phyloP scores from a whole-genome alignment of 2,888 invertebrate species.

The Oegoconia quadripuncta region DNA sequence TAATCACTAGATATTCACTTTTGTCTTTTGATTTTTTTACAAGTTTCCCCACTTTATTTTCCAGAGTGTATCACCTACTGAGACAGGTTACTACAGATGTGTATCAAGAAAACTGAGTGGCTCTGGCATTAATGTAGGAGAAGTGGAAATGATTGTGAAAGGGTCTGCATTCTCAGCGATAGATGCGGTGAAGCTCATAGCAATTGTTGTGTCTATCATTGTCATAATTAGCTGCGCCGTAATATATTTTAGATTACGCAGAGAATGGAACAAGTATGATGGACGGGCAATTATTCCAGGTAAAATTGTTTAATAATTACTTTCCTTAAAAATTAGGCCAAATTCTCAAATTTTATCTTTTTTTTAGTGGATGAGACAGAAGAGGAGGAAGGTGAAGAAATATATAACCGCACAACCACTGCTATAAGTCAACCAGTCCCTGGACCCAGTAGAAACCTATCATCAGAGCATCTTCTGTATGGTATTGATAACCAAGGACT shows the following conservation, averaged over 20 bases:
- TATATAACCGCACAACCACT: slow-evolving; percentile 71
- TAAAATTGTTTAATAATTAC: slow-evolving; percentile 23
- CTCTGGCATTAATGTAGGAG: slow-evolving; percentile 71
- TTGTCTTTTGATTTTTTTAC: no score
- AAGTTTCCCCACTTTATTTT: slow-evolving; percentile 23
- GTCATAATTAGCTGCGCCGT: slow-evolving; percentile 64
- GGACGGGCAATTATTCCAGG: slow-evolving; percentile 58
- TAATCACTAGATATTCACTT: no score
- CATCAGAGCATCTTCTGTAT: slow-evolving; percentile 68
- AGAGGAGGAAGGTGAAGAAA: slow-evolving; percentile 62
- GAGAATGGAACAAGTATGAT: slow-evolving; percentile 66
- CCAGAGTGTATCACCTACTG: slow-evolving; percentile 80
- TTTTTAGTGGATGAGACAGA: slow-evolving; percentile 71
- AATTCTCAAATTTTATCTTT: no score
- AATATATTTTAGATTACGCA: slow-evolving; percentile 60
- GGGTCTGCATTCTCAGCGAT: slow-evolving; percentile 57
- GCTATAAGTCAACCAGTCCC: slow-evolving; percentile 41
- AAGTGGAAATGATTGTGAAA: slow-evolving; percentile 80
- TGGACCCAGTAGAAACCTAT: slow-evolving; percentile 66
- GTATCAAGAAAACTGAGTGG: slow-evolving; percentile 79
- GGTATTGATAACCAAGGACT: slow-evolving; percentile 80
- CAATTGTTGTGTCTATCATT: slow-evolving; percentile 65
- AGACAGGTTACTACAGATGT: slow-evolving; percentile 83
- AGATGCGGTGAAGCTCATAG: slow-evolving; percentile 67
- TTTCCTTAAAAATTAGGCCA: no score